phyloP scores from a whole-genome alignment of 2,888 invertebrate genomes.

The Listrodromus nycthemerus region DNA sequence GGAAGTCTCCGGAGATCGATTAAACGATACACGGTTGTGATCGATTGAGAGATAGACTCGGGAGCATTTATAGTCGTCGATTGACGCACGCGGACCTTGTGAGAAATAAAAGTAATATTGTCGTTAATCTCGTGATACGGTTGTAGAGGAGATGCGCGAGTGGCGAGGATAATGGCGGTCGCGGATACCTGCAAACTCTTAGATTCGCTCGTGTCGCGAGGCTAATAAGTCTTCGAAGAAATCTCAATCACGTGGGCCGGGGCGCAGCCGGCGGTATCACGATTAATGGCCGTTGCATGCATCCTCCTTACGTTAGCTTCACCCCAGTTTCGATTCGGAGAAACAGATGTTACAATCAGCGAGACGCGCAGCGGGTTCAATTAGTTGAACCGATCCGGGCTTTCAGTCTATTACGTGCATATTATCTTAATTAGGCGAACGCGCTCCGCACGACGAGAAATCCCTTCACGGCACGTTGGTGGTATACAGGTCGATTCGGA shows the following conservation, averaged over 20 bases:
- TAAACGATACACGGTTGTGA: neutral
- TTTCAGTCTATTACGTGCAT: conserved; percentile 57
- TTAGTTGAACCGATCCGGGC: conserved; percentile 56
- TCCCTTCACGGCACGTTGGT: conserved; percentile 1
- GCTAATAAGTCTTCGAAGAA: conserved; percentile 64
- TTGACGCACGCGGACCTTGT: conserved; percentile 16
- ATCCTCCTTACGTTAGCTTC: conserved; percentile 25
- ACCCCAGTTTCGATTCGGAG: conserved; percentile 59
- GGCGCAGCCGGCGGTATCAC: conserved; percentile 14
- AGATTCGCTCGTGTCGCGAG: conserved; percentile 45
- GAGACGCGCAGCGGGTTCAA: conserved; percentile 64
- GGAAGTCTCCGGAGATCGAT: conserved; percentile 22
- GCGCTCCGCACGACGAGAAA: conserved; percentile 39
- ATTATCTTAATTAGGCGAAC: conserved; percentile 62
- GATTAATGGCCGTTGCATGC: conserved; percentile 7
- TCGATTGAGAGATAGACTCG: conserved; percentile 36
- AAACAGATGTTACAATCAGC: conserved; percentile 66
- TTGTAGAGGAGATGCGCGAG: conserved; percentile 16
- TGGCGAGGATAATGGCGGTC: neutral
- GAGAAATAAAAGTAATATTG: neutral
- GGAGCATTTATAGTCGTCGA: conserved; percentile 39
- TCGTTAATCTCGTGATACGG: neutral
- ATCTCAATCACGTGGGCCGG: conserved; percentile 46
- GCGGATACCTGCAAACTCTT: conserved; percentile 44
- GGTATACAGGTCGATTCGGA: conserved; percentile 7